A percentile compares a stretch with the other conserved stretches of the same genome.
Conservation (phyloP, 35 echinoderm and acorn worm species). For the Acanthaster planci region DNA sequence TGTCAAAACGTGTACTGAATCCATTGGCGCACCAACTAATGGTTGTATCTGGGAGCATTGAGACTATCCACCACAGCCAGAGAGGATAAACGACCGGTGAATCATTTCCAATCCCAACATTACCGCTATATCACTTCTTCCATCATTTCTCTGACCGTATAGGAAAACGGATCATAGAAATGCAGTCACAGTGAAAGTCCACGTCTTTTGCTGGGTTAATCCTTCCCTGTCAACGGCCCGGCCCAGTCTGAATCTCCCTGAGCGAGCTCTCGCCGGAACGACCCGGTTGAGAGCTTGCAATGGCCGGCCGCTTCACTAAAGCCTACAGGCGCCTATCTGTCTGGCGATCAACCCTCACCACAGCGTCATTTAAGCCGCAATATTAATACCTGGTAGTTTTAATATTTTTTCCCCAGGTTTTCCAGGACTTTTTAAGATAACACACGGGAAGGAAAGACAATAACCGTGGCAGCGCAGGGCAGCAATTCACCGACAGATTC, state of each 20-base stretch:
- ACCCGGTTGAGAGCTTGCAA: background rate
- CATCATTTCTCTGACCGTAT: too few species aligned
- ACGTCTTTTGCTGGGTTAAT: background rate
- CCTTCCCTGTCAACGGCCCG: slow-evolving; percentile 6
- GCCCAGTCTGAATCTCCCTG: background rate
- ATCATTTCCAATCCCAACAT: too few species aligned
- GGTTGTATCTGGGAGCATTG: too few species aligned
- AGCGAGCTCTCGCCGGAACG: background rate
- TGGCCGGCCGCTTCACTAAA: slow-evolving; percentile 25
- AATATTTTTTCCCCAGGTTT: background rate
- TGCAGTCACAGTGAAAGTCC: background rate
- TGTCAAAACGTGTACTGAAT: too few species aligned
- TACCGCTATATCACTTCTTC: too few species aligned
- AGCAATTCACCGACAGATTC: too few species aligned
- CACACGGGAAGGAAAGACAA: too few species aligned
- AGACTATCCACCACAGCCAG: too few species aligned
- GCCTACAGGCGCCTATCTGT: background rate
- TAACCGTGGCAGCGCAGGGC: too few species aligned
- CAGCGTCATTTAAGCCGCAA: background rate
- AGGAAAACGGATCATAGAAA: slow-evolving; percentile 1
- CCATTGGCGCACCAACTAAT: too few species aligned
- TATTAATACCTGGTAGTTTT: slow-evolving; percentile 4
- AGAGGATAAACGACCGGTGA: too few species aligned
- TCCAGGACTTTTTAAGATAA: too few species aligned
- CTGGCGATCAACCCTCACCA: background rate